phyloP scores from a whole-genome alignment of 2,888 invertebrate genomes.

The Drosophila nr. perissopoda region DNA sequence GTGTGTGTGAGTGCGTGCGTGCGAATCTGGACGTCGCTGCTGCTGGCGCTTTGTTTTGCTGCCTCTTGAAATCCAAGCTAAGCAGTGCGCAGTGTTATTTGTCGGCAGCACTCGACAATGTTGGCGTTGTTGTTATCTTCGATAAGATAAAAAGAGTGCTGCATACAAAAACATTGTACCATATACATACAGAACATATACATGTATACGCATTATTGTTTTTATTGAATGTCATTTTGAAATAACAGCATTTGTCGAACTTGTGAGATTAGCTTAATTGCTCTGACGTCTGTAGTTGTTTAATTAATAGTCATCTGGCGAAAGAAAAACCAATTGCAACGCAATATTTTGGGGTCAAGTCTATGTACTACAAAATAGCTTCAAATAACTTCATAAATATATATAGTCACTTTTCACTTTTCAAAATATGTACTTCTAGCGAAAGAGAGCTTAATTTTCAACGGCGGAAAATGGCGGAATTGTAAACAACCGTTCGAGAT shows the following conservation, averaged over 20 bases:
- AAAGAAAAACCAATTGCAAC: constrained; percentile 30
- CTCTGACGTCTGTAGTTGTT: constrained; percentile 56
- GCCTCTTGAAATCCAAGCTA: constrained; percentile 33
- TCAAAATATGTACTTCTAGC: background rate
- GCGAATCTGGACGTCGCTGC: constrained; percentile 27
- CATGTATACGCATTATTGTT: constrained; percentile 24
- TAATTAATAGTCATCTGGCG: constrained; percentile 56
- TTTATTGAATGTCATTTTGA: constrained; percentile 73
- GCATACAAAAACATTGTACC: constrained; percentile 9
- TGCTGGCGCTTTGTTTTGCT: constrained; percentile 54
- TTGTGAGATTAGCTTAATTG: constrained; percentile 67
- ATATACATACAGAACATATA: constrained; percentile 8
- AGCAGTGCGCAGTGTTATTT: constrained; percentile 49
- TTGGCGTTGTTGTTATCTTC: constrained; percentile 34
- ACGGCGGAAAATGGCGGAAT: background rate
- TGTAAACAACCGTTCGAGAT: background rate
- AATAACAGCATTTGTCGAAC: constrained; percentile 47
- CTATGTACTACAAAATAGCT: constrained; percentile 9
- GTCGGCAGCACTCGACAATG: constrained; percentile 36
- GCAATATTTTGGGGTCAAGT: constrained; percentile 43
- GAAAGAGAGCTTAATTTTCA: background rate
- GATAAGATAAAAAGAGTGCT: constrained; percentile 51
- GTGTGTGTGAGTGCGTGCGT: constrained; percentile 17
- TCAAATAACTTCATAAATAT: constrained; percentile 5
- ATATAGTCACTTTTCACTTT: background rate